Evolutionary conservation across 2,888 invertebrate species (phyloP).

Genomic region (Stratiomys singularior): DNA sequence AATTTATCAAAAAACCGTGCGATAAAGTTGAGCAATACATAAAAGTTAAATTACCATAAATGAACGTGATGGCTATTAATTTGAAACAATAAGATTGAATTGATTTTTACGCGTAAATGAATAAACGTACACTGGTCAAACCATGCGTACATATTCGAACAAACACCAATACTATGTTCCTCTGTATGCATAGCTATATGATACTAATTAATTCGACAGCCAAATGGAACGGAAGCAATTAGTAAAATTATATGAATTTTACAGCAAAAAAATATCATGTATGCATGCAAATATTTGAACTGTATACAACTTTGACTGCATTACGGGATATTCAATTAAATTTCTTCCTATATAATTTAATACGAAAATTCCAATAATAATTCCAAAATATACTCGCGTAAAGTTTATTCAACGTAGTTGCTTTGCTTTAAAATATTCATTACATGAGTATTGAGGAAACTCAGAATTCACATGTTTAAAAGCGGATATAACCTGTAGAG

Average conservation of each 20-base stretch:
- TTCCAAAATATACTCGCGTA: too few relatives aligned
- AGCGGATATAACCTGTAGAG: too few relatives aligned
- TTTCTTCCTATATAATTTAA: too few relatives aligned
- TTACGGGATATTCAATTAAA: too few relatives aligned
- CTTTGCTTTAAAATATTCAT: too few relatives aligned
- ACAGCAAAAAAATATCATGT: background rate
- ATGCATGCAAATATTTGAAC: background rate
- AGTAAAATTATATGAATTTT: background rate
- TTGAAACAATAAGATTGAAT: background rate
- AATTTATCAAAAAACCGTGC: too few relatives aligned
- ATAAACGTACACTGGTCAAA: background rate
- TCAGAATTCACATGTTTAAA: too few relatives aligned
- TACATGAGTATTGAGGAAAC: too few relatives aligned
- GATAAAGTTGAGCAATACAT: background rate
- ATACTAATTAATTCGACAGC: background rate
- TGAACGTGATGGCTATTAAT: background rate
- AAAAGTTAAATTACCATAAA: background rate
- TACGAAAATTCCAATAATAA: too few relatives aligned
- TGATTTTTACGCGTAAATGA: background rate
- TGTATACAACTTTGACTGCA: background rate
- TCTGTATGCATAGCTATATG: background rate
- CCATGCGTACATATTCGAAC: too few relatives aligned
- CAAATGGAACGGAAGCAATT: slow-evolving; percentile 14
- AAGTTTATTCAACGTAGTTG: too few relatives aligned
- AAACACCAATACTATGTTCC: too few relatives aligned